Percentiles rank a stretch among this genome's conserved stretches.
Evolutionary conservation across 2,888 invertebrate species (phyloP).

Genomic region (Eristalis arbustorum): DNA sequence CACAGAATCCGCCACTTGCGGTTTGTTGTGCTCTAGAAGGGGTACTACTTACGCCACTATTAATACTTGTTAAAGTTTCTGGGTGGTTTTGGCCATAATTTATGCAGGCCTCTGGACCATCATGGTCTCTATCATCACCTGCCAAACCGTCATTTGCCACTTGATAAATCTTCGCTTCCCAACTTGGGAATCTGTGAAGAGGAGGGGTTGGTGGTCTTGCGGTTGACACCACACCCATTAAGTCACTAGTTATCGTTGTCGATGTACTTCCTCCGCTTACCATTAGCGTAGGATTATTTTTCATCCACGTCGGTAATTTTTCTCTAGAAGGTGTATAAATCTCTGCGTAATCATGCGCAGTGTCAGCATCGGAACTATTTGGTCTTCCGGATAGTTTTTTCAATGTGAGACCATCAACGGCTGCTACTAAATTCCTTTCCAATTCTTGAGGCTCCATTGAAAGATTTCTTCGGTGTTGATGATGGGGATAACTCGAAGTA

Average conservation of each 20-base stretch:
- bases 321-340: constrained; percentile 96
- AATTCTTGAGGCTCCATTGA: constrained; percentile 80
- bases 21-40: constrained; percentile 80
- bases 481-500: constrained; percentile 78
- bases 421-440: constrained; percentile 82
- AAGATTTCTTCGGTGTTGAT: constrained; percentile 79
- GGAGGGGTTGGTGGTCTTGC: constrained; percentile 93
- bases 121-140: constrained; percentile 78
- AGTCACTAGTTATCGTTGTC: constrained; percentile 79
- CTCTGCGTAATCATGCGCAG: constrained; percentile 94
- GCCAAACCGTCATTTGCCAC: constrained; percentile 85
- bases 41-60: constrained; percentile 75
- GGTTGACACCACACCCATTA: constrained; percentile 75
- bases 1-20: constrained; percentile 90
- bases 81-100: constrained; percentile 72
- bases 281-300: constrained; percentile 80
- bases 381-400: constrained; percentile 79
- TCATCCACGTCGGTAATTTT: constrained; percentile 83
- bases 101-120: constrained; percentile 75
- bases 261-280: constrained; percentile 83
- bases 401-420: constrained; percentile 82
- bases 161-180: constrained; percentile 98
- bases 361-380: constrained; percentile 83
- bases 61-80: constrained; percentile 75
- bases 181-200: constrained; percentile 93